These are phyloP conservation scores for Schizotus pectinicornis DNA, from an alignment of 2,888 invertebrate species.

Conservation along the genomic window DNA sequence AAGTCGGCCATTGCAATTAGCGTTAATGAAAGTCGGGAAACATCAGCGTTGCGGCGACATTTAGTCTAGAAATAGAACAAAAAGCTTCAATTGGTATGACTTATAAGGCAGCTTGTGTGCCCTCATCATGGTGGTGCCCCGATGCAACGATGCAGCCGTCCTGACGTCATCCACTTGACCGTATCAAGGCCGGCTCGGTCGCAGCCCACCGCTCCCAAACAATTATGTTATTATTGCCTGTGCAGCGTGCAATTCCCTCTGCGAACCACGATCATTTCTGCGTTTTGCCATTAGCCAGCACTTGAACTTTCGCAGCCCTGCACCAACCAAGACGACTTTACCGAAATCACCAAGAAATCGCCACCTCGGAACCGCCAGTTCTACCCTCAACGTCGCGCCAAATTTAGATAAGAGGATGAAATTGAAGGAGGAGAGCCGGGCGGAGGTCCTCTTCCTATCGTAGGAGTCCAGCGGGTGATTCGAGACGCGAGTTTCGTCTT, in stretches of 20 bases:
- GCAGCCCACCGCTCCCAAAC: slow-evolving; percentile 41
- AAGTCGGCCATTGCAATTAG: slow-evolving; percentile 39
- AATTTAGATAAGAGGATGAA: no score
- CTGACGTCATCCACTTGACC: slow-evolving; percentile 44
- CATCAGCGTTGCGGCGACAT: slow-evolving; percentile 36
- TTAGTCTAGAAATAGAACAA: slow-evolving; percentile 41
- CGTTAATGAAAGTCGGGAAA: slow-evolving; percentile 43
- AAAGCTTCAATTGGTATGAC: slow-evolving; percentile 31
- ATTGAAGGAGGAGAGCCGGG: neutral
- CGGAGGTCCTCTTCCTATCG: neutral
- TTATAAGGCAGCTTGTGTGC: neutral
- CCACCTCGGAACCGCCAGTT: neutral
- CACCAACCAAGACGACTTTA: no score
- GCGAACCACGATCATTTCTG: neutral
- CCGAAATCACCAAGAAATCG: neutral
- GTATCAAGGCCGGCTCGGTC: slow-evolving; percentile 41
- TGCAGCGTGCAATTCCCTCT: slow-evolving; percentile 4
- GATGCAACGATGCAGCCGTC: slow-evolving; percentile 11
- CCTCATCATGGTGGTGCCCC: slow-evolving; percentile 19
- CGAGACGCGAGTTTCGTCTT: slow-evolving; percentile 5
- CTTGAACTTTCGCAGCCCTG: slow-evolving; percentile 3
- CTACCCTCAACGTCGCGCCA: no score
- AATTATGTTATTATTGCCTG: slow-evolving; percentile 33
- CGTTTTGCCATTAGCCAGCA: slow-evolving; percentile 5
- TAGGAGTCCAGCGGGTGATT: neutral